Percentiles rank a stretch among this genome's conserved stretches.
These are phyloP conservation scores for Rhegmatorhina hoffmannsi DNA, from an alignment of 2,113 vertebrate genomes.

Conservation along the genomic window DNA sequence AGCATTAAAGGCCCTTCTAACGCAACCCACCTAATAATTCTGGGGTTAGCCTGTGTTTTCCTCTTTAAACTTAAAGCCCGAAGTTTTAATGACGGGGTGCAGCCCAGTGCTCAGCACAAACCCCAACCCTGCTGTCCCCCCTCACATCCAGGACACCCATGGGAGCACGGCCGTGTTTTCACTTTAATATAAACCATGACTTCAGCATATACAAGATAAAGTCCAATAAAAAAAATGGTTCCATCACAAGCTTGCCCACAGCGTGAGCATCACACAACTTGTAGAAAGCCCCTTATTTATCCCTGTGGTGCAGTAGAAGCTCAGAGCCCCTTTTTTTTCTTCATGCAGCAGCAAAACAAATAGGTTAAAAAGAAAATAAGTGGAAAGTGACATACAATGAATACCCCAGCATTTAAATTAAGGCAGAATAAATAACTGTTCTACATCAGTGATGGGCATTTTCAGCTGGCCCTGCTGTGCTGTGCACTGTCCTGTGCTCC, in stretches of 20 bases:
- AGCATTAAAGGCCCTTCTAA: background rate
- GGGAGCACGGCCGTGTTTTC: accelerated
- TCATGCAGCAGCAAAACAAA: background rate
- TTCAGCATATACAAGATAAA: background rate
- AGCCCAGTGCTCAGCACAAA: accelerated
- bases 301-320: accelerated
- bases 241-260: background rate
- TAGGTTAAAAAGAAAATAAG: background rate
- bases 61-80: background rate
- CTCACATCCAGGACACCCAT: accelerated
- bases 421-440: slow-evolving; percentile 28
- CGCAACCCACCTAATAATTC: background rate
- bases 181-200: slow-evolving; percentile 27
- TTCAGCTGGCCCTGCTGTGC: accelerated
- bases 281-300: background rate
- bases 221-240: background rate
- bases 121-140: accelerated
- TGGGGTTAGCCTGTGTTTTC: background rate
- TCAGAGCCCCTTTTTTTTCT: too few relatives aligned
- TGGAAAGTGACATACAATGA: background rate
- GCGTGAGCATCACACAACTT: background rate
- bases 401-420: background rate
- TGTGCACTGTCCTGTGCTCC: accelerated
- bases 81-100: accelerated
- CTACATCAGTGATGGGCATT: accelerated